phyloP scores from a whole-genome alignment of 1,140 invertebrate species.

The Aphaenogaster floridana region DNA sequence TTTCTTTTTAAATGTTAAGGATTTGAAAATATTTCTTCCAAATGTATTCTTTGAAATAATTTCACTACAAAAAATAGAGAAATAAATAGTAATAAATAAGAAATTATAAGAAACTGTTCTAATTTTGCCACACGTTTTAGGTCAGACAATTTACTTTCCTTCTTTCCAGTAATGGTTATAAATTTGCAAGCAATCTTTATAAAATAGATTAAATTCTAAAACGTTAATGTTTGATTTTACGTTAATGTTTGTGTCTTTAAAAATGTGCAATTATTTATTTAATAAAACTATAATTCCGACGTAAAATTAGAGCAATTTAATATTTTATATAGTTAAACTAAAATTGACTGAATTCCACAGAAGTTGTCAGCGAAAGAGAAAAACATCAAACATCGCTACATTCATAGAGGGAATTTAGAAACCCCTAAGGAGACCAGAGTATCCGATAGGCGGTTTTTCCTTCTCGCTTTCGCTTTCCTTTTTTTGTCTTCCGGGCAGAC shows the following conservation, averaged over 20 bases:
- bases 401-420: slow-evolving; percentile 70
- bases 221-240: neutral
- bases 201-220: neutral
- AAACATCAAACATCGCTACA: slow-evolving; percentile 54
- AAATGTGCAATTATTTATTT: neutral
- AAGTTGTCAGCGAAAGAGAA: slow-evolving; percentile 64
- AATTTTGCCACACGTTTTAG: neutral
- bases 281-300: neutral
- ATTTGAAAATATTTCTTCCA: neutral
- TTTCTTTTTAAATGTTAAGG: neutral
- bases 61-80: neutral
- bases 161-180: neutral
- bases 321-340: neutral
- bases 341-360: slow-evolving; percentile 51
- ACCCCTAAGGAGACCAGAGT: slow-evolving; percentile 31
- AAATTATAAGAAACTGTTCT: neutral
- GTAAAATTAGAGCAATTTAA: neutral
- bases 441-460: slow-evolving; percentile 66
- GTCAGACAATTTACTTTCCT: neutral
- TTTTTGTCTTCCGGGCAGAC: slow-evolving; percentile 65
- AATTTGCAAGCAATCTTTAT: neutral
- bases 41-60: slow-evolving; percentile 11
- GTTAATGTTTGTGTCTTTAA: neutral
- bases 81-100: neutral
- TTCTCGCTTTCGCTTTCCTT: slow-evolving; percentile 16